Conservation (phyloP, 2,113 vertebrate species). For the Phaethornis superciliosus region DNA sequence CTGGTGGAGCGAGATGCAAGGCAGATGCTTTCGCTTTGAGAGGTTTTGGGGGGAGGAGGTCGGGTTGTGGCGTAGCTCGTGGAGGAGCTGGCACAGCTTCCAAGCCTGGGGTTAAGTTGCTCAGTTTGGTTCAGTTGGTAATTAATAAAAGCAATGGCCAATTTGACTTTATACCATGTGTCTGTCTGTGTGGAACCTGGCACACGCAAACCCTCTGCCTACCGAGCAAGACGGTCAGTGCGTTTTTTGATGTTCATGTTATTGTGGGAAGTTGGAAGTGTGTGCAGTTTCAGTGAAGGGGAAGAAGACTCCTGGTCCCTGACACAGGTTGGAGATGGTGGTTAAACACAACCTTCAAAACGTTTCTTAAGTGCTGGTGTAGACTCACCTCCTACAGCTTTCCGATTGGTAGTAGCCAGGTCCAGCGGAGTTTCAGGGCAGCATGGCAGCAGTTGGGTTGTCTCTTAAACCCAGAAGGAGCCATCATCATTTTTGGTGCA, state of each 20-base stretch:
- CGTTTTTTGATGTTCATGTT: not conserved
- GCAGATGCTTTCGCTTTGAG: not conserved
- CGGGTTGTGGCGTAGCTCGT: not conserved
- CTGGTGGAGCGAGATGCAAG: not conserved
- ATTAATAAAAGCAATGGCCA: constrained; percentile 70
- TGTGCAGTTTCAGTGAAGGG: not conserved
- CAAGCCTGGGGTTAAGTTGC: constrained; percentile 61
- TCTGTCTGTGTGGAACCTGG: constrained; percentile 61
- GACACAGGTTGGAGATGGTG: not conserved
- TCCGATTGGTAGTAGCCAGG: constrained; percentile 5
- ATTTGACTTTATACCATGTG: constrained; percentile 66
- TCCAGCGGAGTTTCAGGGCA: constrained; percentile 3
- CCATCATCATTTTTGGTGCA: constrained; percentile 67
- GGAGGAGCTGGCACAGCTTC: constrained; percentile 56
- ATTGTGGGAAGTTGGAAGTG: not conserved
- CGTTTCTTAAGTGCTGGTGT: not conserved
- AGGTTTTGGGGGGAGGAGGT: not conserved
- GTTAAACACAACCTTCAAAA: not conserved
- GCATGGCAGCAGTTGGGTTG: constrained; percentile 18
- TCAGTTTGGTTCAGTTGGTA: constrained; percentile 67
- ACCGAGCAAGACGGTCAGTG: not conserved
- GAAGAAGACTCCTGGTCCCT: not conserved
- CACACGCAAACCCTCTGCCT: not conserved
- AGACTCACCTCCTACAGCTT: not conserved
- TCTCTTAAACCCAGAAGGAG: not conserved